Conservation (phyloP, 2,888 invertebrate genomes). For the Metallyticus violacea region DNA sequence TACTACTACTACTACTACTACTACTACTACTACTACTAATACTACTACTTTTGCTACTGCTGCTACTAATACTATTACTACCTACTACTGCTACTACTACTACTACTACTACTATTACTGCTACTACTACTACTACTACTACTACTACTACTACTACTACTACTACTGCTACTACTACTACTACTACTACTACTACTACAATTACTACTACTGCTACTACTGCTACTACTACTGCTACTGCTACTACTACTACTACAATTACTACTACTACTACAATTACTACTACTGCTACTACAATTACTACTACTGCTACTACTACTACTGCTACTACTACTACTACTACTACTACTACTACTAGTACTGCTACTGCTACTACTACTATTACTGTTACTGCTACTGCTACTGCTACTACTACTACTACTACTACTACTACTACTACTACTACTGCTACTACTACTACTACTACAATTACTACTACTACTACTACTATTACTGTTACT, state of each 20-base stretch:
- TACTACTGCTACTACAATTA: too few species aligned
- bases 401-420: too few species aligned
- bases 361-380: too few species aligned
- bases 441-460: too few species aligned
- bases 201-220: not conserved
- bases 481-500: too few species aligned
- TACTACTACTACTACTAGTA: too few species aligned
- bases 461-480: too few species aligned
- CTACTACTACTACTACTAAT: not conserved
- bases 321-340: not conserved
- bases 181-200: not conserved
- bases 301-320: not conserved
- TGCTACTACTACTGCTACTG: not conserved
- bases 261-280: too few species aligned
- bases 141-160: not conserved
- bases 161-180: not conserved
- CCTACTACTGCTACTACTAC: not conserved
- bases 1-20: not conserved
- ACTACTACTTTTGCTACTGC: too few species aligned
- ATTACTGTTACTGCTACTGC: too few species aligned
- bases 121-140: not conserved
- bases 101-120: not conserved
- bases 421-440: too few species aligned
- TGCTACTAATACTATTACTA: too few species aligned
- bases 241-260: not conserved